Evolutionary conservation across 2,888 invertebrate genomes (phyloP).

Genomic region (Pristionchus maxplancki): DNA sequence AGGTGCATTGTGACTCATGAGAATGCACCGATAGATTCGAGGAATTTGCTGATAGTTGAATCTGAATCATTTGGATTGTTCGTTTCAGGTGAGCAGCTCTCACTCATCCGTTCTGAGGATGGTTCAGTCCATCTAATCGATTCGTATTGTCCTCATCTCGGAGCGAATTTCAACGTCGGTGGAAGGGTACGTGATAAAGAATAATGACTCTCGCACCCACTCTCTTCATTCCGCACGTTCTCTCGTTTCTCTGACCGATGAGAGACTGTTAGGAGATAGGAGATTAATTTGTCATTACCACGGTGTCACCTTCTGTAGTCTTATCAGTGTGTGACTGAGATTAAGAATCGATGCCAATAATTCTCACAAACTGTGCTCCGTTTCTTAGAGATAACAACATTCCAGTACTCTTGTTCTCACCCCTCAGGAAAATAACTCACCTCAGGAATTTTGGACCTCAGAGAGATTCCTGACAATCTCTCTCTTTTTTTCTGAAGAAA

Average conservation of each 20-base stretch:
- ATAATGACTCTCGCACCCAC: no score
- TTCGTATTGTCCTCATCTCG: slow-evolving; percentile 92
- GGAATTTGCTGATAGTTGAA: background rate
- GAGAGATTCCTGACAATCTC: background rate
- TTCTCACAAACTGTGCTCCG: background rate
- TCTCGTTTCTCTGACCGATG: no score
- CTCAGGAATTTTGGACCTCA: no score
- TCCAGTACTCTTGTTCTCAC: background rate
- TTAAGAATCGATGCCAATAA: background rate
- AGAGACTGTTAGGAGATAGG: no score
- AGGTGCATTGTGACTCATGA: background rate
- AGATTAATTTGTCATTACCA: no score
- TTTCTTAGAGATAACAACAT: slow-evolving; percentile 1
- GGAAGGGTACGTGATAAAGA: slow-evolving; percentile 81
- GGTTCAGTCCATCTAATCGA: slow-evolving; percentile 85
- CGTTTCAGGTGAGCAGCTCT: slow-evolving; percentile 84
- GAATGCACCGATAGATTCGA: background rate
- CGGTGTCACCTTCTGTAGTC: background rate
- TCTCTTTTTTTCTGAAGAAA: background rate
- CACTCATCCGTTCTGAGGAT: slow-evolving; percentile 84
- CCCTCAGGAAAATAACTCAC: no score
- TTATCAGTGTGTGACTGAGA: background rate
- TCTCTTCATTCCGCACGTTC: no score
- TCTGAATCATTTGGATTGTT: slow-evolving; percentile 52
- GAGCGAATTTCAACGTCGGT: slow-evolving; percentile 89